phyloP scores from a whole-genome alignment of 2,113 vertebrate genomes.

The Psophia crepitans region DNA sequence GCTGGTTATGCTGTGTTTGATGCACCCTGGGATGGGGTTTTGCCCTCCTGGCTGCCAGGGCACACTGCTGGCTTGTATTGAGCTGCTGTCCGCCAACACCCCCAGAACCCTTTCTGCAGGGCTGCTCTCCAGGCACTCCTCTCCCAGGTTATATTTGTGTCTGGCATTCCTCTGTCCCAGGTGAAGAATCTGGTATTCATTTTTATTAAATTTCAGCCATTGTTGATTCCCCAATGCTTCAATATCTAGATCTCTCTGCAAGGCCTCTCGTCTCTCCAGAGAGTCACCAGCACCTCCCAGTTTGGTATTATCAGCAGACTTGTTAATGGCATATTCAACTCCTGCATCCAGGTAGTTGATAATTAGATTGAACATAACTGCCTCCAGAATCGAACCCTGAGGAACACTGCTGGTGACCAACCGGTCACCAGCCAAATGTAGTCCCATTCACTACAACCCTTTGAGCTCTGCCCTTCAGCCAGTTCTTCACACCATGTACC shows the following conservation, averaged over 20 bases:
- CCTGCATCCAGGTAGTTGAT: background rate
- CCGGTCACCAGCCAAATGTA: fast-evolving
- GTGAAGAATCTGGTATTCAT: background rate
- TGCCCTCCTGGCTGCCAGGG: too few relatives aligned
- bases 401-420: background rate
- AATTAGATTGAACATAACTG: background rate
- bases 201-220: background rate
- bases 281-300: background rate
- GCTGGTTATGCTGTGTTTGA: background rate
- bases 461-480: background rate
- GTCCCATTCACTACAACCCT: background rate
- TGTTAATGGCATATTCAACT: background rate
- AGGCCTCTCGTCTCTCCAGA: background rate
- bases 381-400: background rate
- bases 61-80: background rate
- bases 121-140: background rate
- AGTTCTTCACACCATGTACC: background rate
- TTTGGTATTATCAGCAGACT: background rate
- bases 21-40: background rate
- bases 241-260: background rate
- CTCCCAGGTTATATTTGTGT: background rate
- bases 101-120: background rate
- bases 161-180: background rate
- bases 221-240: too few relatives aligned
- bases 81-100: background rate